Evolutionary conservation across 2,113 vertebrate species (phyloP).

Genomic region (Cromileptes altivelis): DNA sequence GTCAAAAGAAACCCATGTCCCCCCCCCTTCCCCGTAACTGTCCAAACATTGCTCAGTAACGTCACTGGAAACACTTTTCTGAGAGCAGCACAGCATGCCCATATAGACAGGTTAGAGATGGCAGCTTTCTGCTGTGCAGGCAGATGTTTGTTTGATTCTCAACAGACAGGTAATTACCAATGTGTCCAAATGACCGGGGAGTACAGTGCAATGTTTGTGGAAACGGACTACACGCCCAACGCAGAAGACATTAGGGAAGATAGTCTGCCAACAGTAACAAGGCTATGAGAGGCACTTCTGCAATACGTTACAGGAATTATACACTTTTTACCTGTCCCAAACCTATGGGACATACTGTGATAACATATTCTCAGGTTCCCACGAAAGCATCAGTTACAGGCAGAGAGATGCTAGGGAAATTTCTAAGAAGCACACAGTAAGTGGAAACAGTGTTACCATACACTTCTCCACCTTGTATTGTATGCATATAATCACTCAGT

Average conservation of each 20-base stretch:
- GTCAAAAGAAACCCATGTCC: slow-evolving; percentile 14
- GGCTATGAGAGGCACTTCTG: not conserved
- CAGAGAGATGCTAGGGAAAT: not conserved
- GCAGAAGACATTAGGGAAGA: not conserved
- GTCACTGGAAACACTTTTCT: not conserved
- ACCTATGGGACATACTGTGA: not conserved
- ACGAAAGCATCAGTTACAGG: not conserved
- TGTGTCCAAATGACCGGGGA: slow-evolving; percentile 37
- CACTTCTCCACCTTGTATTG: slow-evolving; percentile 19
- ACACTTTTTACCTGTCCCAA: not conserved
- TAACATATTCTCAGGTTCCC: not conserved
- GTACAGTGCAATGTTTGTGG: slow-evolving; percentile 10
- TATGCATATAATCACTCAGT: slow-evolving; percentile 18
- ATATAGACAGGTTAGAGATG: slow-evolving; percentile 26
- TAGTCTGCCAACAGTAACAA: slow-evolving; percentile 12
- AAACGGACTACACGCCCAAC: slow-evolving; percentile 5
- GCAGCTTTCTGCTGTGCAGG: slow-evolving; percentile 46
- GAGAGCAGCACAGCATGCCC: slow-evolving; percentile 37
- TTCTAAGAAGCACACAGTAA: not conserved
- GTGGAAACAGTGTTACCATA: not conserved
- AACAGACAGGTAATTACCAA: slow-evolving; percentile 44
- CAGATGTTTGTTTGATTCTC: slow-evolving; percentile 63
- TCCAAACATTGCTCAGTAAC: slow-evolving; percentile 22
- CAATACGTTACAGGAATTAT: not conserved
- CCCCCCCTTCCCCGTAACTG: slow-evolving; percentile 23